Conservation (phyloP, 2,113 vertebrate genomes). For the Pygoscelis antarcticus region DNA sequence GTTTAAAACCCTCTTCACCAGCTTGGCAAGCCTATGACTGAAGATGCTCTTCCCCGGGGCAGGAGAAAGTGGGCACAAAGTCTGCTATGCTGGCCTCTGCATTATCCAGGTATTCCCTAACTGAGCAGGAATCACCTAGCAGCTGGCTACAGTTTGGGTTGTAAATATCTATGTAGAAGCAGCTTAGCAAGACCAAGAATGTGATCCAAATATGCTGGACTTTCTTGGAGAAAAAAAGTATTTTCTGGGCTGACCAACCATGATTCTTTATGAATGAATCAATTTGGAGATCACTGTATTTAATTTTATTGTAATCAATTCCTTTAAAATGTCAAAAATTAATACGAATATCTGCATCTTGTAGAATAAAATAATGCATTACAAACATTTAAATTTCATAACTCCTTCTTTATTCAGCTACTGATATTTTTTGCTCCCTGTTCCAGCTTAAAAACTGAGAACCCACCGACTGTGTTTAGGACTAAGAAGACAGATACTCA, state of each 20-base stretch:
- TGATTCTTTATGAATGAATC: background rate
- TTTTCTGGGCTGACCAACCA: background rate
- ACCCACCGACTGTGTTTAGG: background rate
- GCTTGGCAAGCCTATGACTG: too few relatives aligned
- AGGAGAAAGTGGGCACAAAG: background rate
- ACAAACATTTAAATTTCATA: background rate
- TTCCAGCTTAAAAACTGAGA: background rate
- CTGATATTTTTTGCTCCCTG: background rate
- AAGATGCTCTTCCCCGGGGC: background rate
- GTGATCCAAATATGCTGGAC: background rate
- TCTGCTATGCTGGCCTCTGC: background rate
- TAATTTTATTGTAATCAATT: background rate
- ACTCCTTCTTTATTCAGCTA: background rate
- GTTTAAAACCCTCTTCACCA: too few relatives aligned
- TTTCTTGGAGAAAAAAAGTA: background rate
- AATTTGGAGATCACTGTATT: background rate
- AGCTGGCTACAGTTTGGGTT: background rate
- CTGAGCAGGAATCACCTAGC: background rate
- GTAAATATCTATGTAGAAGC: background rate
- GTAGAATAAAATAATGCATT: background rate
- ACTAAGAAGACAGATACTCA: background rate
- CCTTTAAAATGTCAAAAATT: background rate
- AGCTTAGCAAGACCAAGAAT: background rate
- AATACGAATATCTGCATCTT: background rate
- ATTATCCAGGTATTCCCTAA: background rate